A percentile compares a stretch with the other conserved stretches of the same genome.
These are phyloP conservation scores for Didymodactylos carnosus DNA, from an alignment of 2,888 invertebrate species.

Conservation along the genomic window DNA sequence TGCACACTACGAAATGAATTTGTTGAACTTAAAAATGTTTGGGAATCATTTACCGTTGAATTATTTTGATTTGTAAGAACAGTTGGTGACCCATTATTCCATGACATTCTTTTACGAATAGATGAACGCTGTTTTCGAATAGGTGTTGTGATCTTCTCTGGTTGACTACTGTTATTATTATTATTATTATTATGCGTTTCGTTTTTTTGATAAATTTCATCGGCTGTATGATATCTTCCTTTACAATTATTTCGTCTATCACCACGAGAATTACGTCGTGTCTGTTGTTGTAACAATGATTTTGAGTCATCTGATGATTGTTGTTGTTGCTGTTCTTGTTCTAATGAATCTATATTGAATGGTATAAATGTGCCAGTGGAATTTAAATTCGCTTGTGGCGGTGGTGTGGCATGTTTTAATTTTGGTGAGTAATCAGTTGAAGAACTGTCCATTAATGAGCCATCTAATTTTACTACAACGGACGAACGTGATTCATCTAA, in stretches of 20 bases:
- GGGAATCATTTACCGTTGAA: slow-evolving; percentile 23
- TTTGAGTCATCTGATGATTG: not conserved
- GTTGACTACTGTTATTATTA: slow-evolving; percentile 28
- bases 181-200: not conserved
- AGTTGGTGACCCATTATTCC: slow-evolving; percentile 37
- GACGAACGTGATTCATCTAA: not conserved
- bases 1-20: slow-evolving; percentile 35
- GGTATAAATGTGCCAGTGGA: no score
- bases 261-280: not conserved
- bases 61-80: no score
- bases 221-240: slow-evolving; percentile 47
- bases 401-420: no score
- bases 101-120: slow-evolving; percentile 45
- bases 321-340: no score
- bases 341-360: no score
- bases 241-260: slow-evolving; percentile 21
- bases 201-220: slow-evolving; percentile 31
- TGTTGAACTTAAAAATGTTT: slow-evolving; percentile 21
- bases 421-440: not conserved
- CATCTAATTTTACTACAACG: not conserved
- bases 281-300: not conserved
- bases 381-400: not conserved
- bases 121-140: slow-evolving; percentile 34
- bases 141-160: slow-evolving; percentile 32
- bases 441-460: not conserved